phyloP scores from a whole-genome alignment of 2,113 vertebrate species.

The Artemisiospiza belli region DNA sequence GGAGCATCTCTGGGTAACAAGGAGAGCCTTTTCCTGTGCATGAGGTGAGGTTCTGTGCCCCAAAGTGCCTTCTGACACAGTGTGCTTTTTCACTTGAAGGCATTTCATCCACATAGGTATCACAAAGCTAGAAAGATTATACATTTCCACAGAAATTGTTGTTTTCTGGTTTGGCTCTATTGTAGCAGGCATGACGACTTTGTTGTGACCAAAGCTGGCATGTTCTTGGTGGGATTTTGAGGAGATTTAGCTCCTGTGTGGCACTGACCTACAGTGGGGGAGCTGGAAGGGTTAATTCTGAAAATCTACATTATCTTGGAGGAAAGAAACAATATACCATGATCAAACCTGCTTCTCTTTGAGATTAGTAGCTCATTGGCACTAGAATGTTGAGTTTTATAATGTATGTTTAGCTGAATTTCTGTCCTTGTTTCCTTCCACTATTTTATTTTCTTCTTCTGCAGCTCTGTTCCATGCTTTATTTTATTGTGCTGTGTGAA shows the following conservation, averaged over 20 bases:
- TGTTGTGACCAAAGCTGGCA: background rate
- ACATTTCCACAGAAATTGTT: background rate
- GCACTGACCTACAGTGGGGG: background rate
- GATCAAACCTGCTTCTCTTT: background rate
- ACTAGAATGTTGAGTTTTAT: background rate
- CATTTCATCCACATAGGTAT: background rate
- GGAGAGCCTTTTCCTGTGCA: background rate
- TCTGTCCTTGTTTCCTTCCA: background rate
- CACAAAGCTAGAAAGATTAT: background rate
- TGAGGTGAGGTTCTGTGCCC: background rate
- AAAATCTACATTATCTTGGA: background rate
- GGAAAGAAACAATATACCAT: background rate
- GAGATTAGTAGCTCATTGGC: background rate
- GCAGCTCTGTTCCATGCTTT: background rate
- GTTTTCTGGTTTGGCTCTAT: background rate
- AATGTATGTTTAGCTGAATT: background rate
- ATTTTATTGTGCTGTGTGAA: background rate
- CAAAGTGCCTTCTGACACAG: background rate
- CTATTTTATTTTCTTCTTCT: background rate
- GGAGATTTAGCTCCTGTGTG: background rate
- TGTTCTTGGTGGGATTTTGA: background rate
- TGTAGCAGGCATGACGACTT: background rate
- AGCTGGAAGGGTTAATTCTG: background rate
- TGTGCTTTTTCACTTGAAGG: background rate
- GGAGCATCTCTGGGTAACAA: background rate